phyloP scores from a whole-genome alignment of 1,140 invertebrate species.

The Schmidtea mediterranea region DNA sequence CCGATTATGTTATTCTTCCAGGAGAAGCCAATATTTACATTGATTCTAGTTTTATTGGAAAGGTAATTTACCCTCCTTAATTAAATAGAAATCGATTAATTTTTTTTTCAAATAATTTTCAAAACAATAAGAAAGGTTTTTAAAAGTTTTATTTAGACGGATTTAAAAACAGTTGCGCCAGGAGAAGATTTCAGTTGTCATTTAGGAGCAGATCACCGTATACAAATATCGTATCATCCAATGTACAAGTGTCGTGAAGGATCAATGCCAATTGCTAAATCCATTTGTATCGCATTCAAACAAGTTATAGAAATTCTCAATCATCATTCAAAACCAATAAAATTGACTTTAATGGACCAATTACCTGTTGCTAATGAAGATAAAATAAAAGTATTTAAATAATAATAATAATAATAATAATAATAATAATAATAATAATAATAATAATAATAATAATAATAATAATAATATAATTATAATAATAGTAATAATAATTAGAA shows the following conservation, averaged over 20 bases:
- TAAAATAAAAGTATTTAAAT: conserved; percentile 28
- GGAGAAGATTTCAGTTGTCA: conserved; percentile 24
- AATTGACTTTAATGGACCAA: conserved; percentile 19
- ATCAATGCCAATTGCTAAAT: conserved; percentile 12
- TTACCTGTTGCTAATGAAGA: conserved; percentile 23
- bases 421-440: no score
- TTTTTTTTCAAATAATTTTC: background rate
- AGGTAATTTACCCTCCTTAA: conserved; percentile 13
- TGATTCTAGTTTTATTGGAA: conserved; percentile 27
- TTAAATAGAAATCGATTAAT: background rate
- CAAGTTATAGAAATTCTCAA: conserved; percentile 25
- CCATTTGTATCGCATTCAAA: conserved; percentile 12
- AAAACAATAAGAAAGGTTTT: no score
- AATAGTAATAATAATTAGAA: no score
- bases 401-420: no score
- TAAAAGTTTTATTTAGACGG: no score
- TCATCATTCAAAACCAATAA: conserved; percentile 14
- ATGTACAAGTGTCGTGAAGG: conserved; percentile 13
- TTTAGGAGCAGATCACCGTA: conserved; percentile 23
- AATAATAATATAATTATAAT: no score
- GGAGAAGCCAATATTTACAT: conserved; percentile 26
- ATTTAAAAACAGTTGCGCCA: conserved; percentile 15
- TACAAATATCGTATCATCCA: conserved; percentile 25
- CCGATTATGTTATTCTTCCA: conserved; percentile 17
- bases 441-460: no score